Percentiles rank a stretch among this genome's conserved stretches.
Evolutionary conservation across 1,140 invertebrate species (phyloP).

Genomic region (Aphaenogaster rudis): DNA sequence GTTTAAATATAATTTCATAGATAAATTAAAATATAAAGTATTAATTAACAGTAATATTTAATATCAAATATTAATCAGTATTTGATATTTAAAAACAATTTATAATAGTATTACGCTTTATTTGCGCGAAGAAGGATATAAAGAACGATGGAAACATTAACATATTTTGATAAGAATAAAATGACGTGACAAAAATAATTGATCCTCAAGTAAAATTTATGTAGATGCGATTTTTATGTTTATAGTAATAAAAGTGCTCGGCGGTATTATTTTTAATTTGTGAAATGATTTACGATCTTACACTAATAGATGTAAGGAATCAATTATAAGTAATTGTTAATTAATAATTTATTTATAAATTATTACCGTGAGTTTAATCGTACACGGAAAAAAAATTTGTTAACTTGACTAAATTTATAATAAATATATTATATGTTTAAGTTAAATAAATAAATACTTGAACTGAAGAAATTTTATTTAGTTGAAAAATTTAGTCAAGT

Average conservation of each 20-base stretch:
- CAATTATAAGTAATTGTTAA: not conserved
- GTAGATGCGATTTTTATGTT: not conserved
- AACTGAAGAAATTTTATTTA: too few relatives aligned
- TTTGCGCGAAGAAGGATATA: not conserved
- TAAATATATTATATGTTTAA: too few relatives aligned
- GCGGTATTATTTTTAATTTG: not conserved
- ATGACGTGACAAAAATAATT: not conserved
- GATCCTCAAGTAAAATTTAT: not conserved
- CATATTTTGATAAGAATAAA: not conserved
- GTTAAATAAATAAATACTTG: too few relatives aligned
- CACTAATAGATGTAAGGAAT: not conserved
- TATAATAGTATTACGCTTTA: too few relatives aligned
- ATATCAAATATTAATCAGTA: too few relatives aligned
- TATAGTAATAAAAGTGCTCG: not conserved
- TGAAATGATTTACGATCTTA: not conserved
- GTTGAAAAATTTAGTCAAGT: too few relatives aligned
- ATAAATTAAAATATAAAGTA: too few relatives aligned
- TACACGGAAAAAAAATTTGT: too few relatives aligned
- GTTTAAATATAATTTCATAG: too few relatives aligned
- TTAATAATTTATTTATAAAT: not conserved
- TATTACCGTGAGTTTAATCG: not conserved
- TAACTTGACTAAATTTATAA: too few relatives aligned
- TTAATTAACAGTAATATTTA: too few relatives aligned
- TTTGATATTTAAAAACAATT: too few relatives aligned
- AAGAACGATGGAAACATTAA: not conserved